Conservation (phyloP, 2,888 invertebrate species). For the Amiota communis region DNA sequence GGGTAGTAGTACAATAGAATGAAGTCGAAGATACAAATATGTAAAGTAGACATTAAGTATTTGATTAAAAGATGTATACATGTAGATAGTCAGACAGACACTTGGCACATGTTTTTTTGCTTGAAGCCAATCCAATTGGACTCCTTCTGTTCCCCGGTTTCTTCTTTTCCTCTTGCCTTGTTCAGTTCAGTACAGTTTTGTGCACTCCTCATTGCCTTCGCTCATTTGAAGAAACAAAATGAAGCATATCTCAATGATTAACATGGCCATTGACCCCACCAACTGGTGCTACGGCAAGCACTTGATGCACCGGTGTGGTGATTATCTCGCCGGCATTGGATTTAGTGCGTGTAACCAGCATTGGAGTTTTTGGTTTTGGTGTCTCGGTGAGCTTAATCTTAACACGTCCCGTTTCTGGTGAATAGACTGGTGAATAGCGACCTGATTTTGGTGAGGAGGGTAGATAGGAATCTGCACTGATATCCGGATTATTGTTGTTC, state of each 20-base stretch:
- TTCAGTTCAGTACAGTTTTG: constrained; percentile 9
- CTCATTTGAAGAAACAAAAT: no score
- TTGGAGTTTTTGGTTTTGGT: constrained; percentile 86
- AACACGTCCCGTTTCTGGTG: constrained; percentile 83
- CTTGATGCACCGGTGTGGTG: constrained; percentile 75
- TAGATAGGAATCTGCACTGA: constrained; percentile 74
- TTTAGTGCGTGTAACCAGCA: constrained; percentile 83
- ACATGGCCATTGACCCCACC: constrained; percentile 49
- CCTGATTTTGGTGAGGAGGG: constrained; percentile 75
- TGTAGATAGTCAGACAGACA: no score
- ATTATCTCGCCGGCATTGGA: constrained; percentile 85
- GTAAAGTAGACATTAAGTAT: no score
- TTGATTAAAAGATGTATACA: no score
- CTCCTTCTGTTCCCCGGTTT: neutral
- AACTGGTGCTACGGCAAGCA: constrained; percentile 39
- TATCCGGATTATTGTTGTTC: constrained; percentile 68
- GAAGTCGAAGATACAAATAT: no score
- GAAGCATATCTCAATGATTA: constrained; percentile 32
- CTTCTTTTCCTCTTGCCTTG: neutral
- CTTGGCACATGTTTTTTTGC: no score
- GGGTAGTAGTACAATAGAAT: no score
- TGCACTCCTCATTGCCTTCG: neutral
- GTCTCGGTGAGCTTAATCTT: constrained; percentile 85
- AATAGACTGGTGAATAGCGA: constrained; percentile 75
- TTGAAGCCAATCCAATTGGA: neutral